Percentiles rank a stretch among this genome's conserved stretches.
Evolutionary conservation across 2,113 vertebrate genomes (phyloP).

Genomic region (Takifugu bimaculatus): DNA sequence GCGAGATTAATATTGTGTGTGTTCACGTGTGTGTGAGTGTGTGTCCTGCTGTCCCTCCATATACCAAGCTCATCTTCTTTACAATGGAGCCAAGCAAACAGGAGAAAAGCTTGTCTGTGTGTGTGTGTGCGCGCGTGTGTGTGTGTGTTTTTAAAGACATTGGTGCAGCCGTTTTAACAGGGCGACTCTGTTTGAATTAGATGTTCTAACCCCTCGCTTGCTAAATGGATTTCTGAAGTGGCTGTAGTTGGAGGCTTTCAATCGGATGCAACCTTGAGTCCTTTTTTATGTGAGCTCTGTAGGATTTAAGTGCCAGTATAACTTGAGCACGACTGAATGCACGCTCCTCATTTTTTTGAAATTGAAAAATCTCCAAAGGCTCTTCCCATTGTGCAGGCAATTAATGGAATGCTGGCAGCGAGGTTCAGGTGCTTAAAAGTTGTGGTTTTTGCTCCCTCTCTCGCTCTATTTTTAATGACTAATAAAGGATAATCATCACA

Average conservation of each 20-base stretch:
- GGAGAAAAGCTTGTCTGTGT: conserved; percentile 46
- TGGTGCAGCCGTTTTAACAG: conserved; percentile 72
- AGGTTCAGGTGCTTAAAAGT: conserved; percentile 79
- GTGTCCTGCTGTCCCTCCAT: conserved; percentile 54
- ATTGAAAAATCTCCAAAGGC: conserved; percentile 80
- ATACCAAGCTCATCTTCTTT: conserved; percentile 63
- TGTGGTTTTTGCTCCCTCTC: conserved; percentile 58
- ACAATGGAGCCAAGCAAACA: conserved; percentile 71
- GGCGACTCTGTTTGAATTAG: conserved; percentile 78
- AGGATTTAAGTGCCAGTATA: conserved; percentile 81
- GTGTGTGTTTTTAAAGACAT: conserved; percentile 65
- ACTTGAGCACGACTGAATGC: conserved; percentile 78
- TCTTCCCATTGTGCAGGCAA: conserved; percentile 78
- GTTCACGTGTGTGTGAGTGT: conserved; percentile 19
- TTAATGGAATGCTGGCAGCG: conserved; percentile 82
- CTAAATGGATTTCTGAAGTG: conserved; percentile 75
- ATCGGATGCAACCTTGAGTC: conserved; percentile 77
- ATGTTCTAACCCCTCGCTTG: conserved; percentile 71
- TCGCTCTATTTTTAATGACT: conserved; percentile 72
- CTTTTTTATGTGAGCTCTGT: conserved; percentile 77
- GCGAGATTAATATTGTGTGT: conserved; percentile 65
- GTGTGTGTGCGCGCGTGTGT: conserved; percentile 18
- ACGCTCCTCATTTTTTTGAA: conserved; percentile 75
- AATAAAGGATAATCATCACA: conserved; percentile 74
- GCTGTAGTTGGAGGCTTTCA: conserved; percentile 75